Base-by-base conservation (phyloP, 2,888 invertebrate genomes). In the Chrysolina oricalcia region DNA sequence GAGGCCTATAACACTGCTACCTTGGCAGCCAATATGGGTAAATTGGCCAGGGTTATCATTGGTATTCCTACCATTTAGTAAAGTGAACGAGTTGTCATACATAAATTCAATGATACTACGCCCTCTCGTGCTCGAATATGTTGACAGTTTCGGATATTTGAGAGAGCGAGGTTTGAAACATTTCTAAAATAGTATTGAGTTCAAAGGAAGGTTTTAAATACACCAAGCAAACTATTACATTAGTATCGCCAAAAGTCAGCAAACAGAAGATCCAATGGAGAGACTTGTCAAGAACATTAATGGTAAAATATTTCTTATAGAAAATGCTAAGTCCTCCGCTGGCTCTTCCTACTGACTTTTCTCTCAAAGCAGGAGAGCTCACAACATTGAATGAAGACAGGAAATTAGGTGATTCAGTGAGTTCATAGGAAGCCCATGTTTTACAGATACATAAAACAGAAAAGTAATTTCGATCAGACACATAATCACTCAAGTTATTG, bases 71-170 rank as follows among this genome's bases (percentile, higher is more conserved):
- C 15, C 62, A 63, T 63, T 63, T 5, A 63, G 27, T 13, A 35
- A 35, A 13, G 35, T 17, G 23, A 35, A 63, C 23, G 35, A 63
- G 62, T 19, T 63, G 19, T 35, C 35, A 40, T 1, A 35, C 62
- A 62, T 35, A 13, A 63, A 63, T 19, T 63, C 62, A 63, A 35
- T 35, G n/a, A 63, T 35, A 35, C 19, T 35, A 63, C 62, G 62
- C 5, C 62, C 62, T 63, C 62, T 23, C n/a, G 62, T 63, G 17
- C 35, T 35, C 62, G 10, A 35, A 19, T 23, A 63, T 63, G 23
- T 19, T 63, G n/a, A 35, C 15, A 4, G 19, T 35, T 63, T 35
- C 62, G 10, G 62, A 63, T n/a, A 19, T 63, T 63, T 63, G 35
- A 27, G 19, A 15, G n/a, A 63, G n/a, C 15, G 35, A 35, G 23